Evolutionary conservation across 1,140 invertebrate species (phyloP), one percentile per base, ranked within the genome.

Genomic region (Formica selysi): DNA sequence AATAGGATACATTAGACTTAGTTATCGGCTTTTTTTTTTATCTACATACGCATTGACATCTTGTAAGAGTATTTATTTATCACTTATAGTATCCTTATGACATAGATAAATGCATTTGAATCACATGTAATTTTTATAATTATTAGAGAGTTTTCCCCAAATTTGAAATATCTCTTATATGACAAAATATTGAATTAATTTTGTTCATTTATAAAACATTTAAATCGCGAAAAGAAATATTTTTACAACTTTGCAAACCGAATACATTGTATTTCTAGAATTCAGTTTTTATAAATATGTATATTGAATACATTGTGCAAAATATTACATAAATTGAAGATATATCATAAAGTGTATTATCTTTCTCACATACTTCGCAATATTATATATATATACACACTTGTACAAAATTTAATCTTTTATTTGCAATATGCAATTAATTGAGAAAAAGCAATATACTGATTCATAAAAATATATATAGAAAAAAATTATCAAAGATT

Each of bases 61-160:
- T 87, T 84, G 22, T 6, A 71, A 48, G 41, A 48, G 41, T 89
- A 89, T 90, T 90, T 90, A 87, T 90, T 90, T 90, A 80, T 90
- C 70, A 90, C 54, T 85, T 81, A 70, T 59, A 89, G 80, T 87
- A 79, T 87, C 79, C 57, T 87, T 59, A 65, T 84, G 74, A 84
- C 61, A 1, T 22, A 44, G 59, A 83, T 87, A 87, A 85, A 64
- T 64, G 76, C 86, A 87, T 90, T 90, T 87, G 80, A 85, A 90
- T 87, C 76, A 76, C n/a, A 70, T 84, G 44, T 87, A 74, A 89
- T 87, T 70, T 61, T 76, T 59, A 68, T 73, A 59, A 44, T 29
- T 71, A 29, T 76, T 48, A 32, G 32, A 32, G 32, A 68, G 29
- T 70, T 85, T 76, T 44, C 71, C 22, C 1, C 13, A 76, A 62